A percentile compares a stretch with the other conserved stretches of the same genome.
Evolutionary conservation across 1,140 invertebrate genomes (phyloP).

Genomic region (Drosophila ercepeae): DNA sequence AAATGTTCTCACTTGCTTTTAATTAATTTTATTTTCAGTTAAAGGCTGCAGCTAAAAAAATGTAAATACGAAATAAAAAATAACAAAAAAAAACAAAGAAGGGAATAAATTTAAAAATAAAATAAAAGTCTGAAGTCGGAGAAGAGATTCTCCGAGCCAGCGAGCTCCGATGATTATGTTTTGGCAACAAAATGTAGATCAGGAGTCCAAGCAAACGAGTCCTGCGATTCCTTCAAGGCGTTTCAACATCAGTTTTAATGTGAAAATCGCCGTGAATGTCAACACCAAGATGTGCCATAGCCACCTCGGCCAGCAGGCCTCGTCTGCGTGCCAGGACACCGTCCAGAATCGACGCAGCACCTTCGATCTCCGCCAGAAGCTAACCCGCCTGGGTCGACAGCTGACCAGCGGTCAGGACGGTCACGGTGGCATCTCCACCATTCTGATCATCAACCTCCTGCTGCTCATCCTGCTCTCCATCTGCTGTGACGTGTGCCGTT

Average conservation of each 20-base stretch:
- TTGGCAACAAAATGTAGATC: conserved; percentile 62
- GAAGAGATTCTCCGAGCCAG: neutral
- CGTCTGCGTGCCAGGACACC: neutral
- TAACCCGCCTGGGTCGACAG: conserved; percentile 41
- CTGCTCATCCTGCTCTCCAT: conserved; percentile 61
- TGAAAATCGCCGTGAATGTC: conserved; percentile 73
- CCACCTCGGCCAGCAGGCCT: conserved; percentile 27
- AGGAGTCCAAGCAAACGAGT: neutral
- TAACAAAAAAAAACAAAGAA: conserved; percentile 4
- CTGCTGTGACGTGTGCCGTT: conserved; percentile 68
- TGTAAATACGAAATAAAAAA: conserved; percentile 49
- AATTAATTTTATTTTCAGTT: conserved; percentile 32
- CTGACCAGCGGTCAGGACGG: conserved; percentile 22
- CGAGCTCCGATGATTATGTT: conserved; percentile 54
- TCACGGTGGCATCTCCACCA: conserved; percentile 52
- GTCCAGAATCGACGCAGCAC: conserved; percentile 16
- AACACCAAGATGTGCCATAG: conserved; percentile 61
- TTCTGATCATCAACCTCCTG: conserved; percentile 54
- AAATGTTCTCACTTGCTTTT: neutral
- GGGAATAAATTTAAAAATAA: conserved; percentile 5
- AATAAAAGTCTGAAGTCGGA: too few species aligned
- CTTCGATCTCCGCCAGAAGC: conserved; percentile 41
- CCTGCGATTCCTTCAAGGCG: conserved; percentile 17
- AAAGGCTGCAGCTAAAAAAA: conserved; percentile 57
- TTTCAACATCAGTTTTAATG: conserved; percentile 68